phyloP scores from a whole-genome alignment of 2,797 vertebrate species.

The Dromococcyx pavoninus region DNA sequence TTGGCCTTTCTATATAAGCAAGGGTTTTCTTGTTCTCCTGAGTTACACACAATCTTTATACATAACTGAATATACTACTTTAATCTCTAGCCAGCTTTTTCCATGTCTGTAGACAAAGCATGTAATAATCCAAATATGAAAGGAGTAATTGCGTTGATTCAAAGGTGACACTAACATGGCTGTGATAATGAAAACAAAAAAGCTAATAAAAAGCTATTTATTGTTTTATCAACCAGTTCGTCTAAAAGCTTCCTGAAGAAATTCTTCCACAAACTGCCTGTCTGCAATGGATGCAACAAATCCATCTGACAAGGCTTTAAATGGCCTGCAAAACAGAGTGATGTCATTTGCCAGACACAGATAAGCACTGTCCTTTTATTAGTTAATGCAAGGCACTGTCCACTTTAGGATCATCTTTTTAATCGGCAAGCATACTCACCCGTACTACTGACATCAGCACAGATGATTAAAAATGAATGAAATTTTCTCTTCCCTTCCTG shows the following conservation, averaged over 20 bases:
- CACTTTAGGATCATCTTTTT: neutral
- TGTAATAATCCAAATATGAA: constrained; percentile 10
- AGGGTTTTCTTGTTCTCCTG: neutral
- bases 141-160: constrained; percentile 14
- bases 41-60: neutral
- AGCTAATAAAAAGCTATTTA: constrained; percentile 42
- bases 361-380: neutral
- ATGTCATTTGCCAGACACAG: neutral
- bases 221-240: constrained; percentile 31
- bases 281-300: neutral
- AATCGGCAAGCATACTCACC: neutral
- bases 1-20: neutral
- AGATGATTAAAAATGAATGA: neutral
- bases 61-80: constrained; percentile 25
- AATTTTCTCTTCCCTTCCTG: neutral
- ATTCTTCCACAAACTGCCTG: neutral
- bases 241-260: constrained; percentile 14
- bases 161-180: constrained; percentile 17
- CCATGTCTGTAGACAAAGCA: neutral
- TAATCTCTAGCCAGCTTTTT: constrained; percentile 12
- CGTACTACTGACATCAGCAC: neutral
- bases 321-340: neutral
- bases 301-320: neutral
- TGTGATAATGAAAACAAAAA: constrained; percentile 49
- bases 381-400: neutral